Evolutionary conservation across 2,797 vertebrate species (phyloP), one percentile per base, ranked within the genome.

Genomic region (Bufotes viridis): DNA sequence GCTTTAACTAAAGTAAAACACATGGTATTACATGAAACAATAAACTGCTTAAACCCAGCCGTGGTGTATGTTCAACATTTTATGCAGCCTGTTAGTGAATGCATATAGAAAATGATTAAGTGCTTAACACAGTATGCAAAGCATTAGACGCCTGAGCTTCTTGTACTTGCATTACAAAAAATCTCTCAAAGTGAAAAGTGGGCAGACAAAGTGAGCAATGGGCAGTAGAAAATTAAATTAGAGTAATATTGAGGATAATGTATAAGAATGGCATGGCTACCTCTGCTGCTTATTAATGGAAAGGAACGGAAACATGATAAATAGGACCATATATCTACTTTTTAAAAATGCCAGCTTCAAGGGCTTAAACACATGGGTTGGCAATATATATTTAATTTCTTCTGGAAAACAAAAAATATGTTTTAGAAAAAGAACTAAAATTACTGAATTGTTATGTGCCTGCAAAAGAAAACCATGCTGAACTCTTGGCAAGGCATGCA

Each of bases 221-320:
- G 88, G 84, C 88, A 89, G 79, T 78, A 82, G 88, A 89, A 89
- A 89, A 89, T 89, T 78, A 89, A 89, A 86, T 86, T 86, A 89
- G 72, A 86, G 79, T 83, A 86, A 82, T 89, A 86, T 42, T 34
- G 76, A 70, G 72, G 70, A 86, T 83, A 89, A 89, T 89, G 78
- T 74, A 63, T 89, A 60, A 42, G 67, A 88, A 81, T 81, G 60
- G 24, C 65, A 72, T 74, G 78, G 78, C 61, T 82, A 85, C 69
- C 80, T 76, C 29, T 81, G 79, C 63, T 82, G 51, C 22, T 82
- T 89, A 82, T 82, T 72, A 86, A 34, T 60, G 24, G 75, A 80
- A 55, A 34, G 22, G 53, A 10, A 81, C n/a, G 9, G 74, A 15
- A 20, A 76, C 17, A 4, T 34, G 11, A 51, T 3, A 2, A 78